A percentile compares a stretch with the other conserved stretches of the same genome.
Evolutionary conservation across 1,140 invertebrate genomes (phyloP).

Genomic region (Polypedilum vanderplanki): DNA sequence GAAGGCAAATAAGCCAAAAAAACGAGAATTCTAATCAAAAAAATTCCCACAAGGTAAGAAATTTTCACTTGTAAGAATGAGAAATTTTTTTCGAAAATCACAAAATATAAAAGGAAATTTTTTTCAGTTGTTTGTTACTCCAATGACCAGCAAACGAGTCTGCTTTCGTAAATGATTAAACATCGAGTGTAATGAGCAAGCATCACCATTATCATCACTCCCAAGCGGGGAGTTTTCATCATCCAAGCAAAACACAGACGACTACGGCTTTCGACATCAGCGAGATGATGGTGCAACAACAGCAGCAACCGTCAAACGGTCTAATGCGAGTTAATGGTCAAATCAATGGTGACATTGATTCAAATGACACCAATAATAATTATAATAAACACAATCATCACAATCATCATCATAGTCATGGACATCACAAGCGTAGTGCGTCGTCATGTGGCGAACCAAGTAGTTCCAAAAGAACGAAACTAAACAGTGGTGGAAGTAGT

Average conservation of each 20-base stretch:
- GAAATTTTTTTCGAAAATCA: neutral
- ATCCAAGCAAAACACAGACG: neutral
- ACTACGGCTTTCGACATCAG: neutral
- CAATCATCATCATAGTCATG: neutral
- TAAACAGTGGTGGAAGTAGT: neutral
- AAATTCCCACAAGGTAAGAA: neutral
- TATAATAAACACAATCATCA: neutral
- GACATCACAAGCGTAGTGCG: neutral
- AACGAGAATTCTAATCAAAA: neutral
- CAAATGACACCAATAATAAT: constrained; percentile 22
- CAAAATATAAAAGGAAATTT: neutral
- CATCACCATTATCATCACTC: constrained; percentile 16
- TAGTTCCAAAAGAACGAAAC: neutral
- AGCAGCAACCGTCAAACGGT: neutral
- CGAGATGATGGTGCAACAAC: constrained; percentile 7
- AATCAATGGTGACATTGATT: neutral
- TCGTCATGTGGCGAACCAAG: neutral
- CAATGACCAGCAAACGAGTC: neutral
- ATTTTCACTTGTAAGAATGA: neutral
- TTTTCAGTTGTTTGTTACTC: neutral
- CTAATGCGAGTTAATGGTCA: neutral
- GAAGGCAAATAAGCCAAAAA: neutral
- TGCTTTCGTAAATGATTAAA: neutral
- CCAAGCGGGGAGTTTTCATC: neutral
- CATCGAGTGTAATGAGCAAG: neutral